A percentile compares a stretch with the other conserved stretches of the same genome.
Evolutionary conservation across 2,113 vertebrate genomes (phyloP).

Genomic region (Scatophagus argus): DNA sequence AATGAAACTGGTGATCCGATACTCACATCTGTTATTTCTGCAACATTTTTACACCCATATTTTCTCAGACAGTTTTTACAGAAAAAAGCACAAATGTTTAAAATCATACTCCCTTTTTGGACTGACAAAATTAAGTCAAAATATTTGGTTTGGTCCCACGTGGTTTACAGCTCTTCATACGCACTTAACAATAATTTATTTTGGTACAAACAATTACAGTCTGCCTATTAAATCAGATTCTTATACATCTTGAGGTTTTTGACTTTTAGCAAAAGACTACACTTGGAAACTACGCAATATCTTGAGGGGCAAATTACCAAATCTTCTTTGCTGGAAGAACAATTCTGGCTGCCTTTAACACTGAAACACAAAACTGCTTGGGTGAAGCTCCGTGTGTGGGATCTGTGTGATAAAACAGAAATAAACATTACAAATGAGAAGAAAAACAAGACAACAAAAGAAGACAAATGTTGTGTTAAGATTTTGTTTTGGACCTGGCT

Average conservation of each 20-base stretch:
- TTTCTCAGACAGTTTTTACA: neutral
- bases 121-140: neutral
- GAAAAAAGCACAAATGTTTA: neutral
- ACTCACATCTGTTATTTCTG: too few relatives aligned
- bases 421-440: neutral
- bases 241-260: neutral
- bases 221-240: neutral
- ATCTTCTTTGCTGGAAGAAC: neutral
- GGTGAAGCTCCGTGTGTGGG: neutral
- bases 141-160: neutral
- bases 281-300: neutral
- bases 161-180: neutral
- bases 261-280: neutral
- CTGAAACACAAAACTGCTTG: neutral
- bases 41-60: neutral
- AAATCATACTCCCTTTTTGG: neutral
- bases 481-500: slow-evolving; percentile 28
- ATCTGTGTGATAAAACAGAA: neutral
- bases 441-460: slow-evolving; percentile 1
- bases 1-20: too few relatives aligned
- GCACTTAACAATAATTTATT: neutral
- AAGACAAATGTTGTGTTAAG: neutral
- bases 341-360: neutral
- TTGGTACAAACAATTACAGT: neutral
- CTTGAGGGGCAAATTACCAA: neutral